Evolutionary conservation across 2,797 vertebrate species (phyloP).

Genomic region (Chiroxiphia lanceolata): DNA sequence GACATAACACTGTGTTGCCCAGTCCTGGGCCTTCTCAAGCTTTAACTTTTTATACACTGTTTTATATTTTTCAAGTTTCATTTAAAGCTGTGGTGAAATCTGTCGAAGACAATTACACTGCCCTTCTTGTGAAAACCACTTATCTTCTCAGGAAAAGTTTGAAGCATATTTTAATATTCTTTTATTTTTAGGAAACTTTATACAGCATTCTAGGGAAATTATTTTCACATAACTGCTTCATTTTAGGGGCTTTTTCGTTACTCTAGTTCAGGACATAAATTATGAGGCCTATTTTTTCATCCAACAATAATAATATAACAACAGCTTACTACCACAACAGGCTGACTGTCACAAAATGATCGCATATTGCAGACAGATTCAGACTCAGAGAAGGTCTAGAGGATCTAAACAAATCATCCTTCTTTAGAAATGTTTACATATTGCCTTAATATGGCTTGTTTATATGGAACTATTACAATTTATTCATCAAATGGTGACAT

Average conservation of each 20-base stretch:
- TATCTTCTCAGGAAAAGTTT: neutral
- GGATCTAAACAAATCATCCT: neutral
- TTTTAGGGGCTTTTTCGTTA: neutral
- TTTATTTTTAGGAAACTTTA: conserved; percentile 3
- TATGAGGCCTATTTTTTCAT: neutral
- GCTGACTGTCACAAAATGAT: neutral
- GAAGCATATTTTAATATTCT: neutral
- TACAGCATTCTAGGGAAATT: neutral
- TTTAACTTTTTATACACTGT: neutral
- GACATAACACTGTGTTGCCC: neutral
- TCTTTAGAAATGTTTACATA: neutral
- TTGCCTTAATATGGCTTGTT: neutral
- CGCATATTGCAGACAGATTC: neutral
- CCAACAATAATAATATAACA: neutral
- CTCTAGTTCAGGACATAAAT: neutral
- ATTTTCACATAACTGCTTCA: neutral
- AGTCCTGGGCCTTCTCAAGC: neutral
- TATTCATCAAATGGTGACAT: neutral
- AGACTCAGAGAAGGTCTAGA: neutral
- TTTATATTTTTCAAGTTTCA: neutral
- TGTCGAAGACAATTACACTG: neutral
- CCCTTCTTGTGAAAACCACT: neutral
- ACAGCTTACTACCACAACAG: neutral
- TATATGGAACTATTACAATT: neutral
- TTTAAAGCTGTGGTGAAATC: neutral